These are phyloP conservation scores for Tangara arthus DNA, from an alignment of 2,797 vertebrate genomes.

Conservation along the genomic window DNA sequence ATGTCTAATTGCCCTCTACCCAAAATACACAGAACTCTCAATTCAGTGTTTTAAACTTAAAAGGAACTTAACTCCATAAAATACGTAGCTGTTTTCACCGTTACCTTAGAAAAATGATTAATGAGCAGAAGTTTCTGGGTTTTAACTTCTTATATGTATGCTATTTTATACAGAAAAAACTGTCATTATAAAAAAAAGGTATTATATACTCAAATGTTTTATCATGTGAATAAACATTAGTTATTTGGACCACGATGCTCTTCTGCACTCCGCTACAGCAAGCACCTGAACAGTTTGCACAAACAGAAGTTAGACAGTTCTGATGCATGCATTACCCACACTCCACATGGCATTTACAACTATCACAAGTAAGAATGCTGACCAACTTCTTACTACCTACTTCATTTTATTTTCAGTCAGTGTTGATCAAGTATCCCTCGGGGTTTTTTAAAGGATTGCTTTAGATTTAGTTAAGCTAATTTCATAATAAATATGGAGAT, in stretches of 20 bases:
- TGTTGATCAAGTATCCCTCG: background rate
- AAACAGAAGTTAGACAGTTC: background rate
- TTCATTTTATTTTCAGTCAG: background rate
- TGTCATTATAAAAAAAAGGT: background rate
- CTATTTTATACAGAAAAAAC: background rate
- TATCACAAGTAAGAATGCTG: background rate
- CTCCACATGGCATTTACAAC: background rate
- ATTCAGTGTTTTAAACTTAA: background rate
- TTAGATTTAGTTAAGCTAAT: background rate
- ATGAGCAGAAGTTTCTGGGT: background rate
- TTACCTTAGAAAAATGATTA: background rate
- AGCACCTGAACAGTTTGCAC: background rate
- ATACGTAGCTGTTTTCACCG: background rate
- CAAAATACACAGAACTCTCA: background rate
- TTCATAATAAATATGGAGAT: background rate
- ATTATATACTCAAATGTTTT: background rate
- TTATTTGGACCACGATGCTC: background rate
- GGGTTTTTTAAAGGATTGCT: background rate
- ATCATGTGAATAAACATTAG: background rate
- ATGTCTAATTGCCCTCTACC: background rate
- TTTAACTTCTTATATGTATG: background rate
- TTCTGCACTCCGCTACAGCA: background rate
- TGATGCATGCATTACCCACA: background rate
- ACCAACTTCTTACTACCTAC: background rate
- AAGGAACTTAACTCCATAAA: background rate